These are phyloP conservation scores for Spizaetus ornatus DNA, from an alignment of 2,113 vertebrate species.

Conservation along the genomic window DNA sequence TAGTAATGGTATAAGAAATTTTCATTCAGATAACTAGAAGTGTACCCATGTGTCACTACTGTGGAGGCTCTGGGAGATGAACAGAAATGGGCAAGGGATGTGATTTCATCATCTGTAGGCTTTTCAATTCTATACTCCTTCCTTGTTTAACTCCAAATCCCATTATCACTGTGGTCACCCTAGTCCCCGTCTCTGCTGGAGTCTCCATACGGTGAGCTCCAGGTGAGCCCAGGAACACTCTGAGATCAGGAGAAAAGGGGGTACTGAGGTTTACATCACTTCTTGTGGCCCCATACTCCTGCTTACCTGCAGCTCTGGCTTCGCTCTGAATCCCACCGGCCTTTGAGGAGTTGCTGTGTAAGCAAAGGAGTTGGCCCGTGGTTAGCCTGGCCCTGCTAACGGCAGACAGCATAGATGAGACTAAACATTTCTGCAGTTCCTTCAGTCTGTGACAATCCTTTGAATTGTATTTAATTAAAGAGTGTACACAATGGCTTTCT, in stretches of 20 bases:
- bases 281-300: background rate
- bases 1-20: background rate
- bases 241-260: background rate
- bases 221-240: background rate
- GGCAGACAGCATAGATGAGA: background rate
- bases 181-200: background rate
- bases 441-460: background rate
- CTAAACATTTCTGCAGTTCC: background rate
- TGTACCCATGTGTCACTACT: accelerated
- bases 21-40: background rate
- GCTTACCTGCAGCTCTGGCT: background rate
- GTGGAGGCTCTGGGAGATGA: background rate
- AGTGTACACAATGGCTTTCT: background rate
- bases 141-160: background rate
- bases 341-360: background rate
- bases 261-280: accelerated
- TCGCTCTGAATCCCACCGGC: background rate
- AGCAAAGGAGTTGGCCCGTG: background rate
- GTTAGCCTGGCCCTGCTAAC: background rate
- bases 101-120: background rate
- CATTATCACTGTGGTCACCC: background rate
- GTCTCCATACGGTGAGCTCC: background rate
- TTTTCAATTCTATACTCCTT: background rate
- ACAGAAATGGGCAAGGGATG: background rate
- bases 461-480: background rate